A percentile compares a stretch with the other conserved stretches of the same genome.
These are phyloP conservation scores for Actias luna DNA, from an alignment of 2,888 invertebrate species.

Conservation along the genomic window DNA sequence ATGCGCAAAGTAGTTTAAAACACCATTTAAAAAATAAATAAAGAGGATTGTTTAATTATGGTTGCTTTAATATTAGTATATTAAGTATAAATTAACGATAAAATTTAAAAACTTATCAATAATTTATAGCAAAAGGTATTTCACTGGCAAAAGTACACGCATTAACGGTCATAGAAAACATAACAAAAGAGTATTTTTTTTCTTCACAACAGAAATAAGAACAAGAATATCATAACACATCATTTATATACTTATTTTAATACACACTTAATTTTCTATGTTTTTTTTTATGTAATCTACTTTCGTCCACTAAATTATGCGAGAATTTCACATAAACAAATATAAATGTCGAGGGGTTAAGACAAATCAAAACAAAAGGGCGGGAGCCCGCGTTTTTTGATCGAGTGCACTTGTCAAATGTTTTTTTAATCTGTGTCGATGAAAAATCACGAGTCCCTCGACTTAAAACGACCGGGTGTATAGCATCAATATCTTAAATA, in stretches of 20 bases:
- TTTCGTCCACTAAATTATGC: conserved; percentile 41
- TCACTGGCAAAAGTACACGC: conserved; percentile 20
- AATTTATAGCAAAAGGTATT: not conserved
- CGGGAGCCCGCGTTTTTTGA: not conserved
- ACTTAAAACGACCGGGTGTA: conserved; percentile 28
- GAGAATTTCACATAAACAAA: conserved; percentile 18
- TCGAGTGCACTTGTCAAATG: not conserved
- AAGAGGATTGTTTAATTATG: too few relatives aligned
- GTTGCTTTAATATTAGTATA: too few relatives aligned
- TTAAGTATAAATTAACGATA: not conserved
- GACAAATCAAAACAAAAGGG: not conserved
- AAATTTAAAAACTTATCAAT: not conserved
- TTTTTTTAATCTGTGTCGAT: too few relatives aligned
- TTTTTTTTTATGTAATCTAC: conserved; percentile 31
- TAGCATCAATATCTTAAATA: conserved; percentile 45
- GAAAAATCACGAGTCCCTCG: not conserved
- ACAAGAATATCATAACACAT: conserved; percentile 38
- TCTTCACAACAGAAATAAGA: conserved; percentile 24
- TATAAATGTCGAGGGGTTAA: conserved; percentile 23
- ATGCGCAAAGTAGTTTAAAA: too few relatives aligned
- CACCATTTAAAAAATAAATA: too few relatives aligned
- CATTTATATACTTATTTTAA: conserved; percentile 41
- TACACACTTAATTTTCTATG: conserved; percentile 45
- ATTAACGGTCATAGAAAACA: conserved; percentile 31
- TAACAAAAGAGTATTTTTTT: conserved; percentile 26